These are phyloP conservation scores for Helicoverpa assulta DNA, from an alignment of 2,888 invertebrate genomes.

Conservation along the genomic window DNA sequence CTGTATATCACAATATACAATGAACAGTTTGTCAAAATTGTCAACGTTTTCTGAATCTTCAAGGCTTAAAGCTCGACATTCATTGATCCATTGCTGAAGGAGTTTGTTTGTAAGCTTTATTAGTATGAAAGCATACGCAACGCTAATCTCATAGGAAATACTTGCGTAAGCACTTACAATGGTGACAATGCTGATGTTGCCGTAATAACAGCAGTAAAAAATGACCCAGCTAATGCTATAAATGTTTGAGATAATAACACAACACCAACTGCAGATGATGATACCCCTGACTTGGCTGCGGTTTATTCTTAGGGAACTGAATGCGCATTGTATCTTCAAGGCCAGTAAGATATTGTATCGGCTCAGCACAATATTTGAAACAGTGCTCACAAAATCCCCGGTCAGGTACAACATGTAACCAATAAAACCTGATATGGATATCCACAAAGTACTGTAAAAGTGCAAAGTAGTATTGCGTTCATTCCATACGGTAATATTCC, in stretches of 20 bases:
- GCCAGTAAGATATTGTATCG: slow-evolving; percentile 17
- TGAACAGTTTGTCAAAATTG: background rate
- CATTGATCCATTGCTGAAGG: slow-evolving; percentile 17
- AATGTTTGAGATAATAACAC: slow-evolving; percentile 13
- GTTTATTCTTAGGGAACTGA: slow-evolving; percentile 3
- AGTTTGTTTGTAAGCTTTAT: slow-evolving; percentile 9
- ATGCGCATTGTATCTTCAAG: slow-evolving; percentile 15
- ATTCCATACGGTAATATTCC: background rate
- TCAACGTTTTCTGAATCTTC: too few species aligned
- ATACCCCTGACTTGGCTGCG: background rate
- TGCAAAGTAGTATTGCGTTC: too few species aligned
- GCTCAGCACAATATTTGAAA: background rate
- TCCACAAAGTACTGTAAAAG: background rate
- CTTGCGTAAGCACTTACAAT: background rate
- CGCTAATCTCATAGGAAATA: slow-evolving; percentile 7
- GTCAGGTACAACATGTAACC: background rate
- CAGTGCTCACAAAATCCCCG: slow-evolving; percentile 3
- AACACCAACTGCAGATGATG: slow-evolving; percentile 11
- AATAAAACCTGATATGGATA: background rate
- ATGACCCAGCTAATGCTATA: background rate
- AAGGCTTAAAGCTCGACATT: background rate
- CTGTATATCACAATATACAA: slow-evolving; percentile 3
- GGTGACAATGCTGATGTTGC: background rate
- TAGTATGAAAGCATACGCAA: slow-evolving; percentile 1
- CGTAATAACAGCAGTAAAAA: background rate